Conservation (phyloP, 2,113 vertebrate genomes). For the Butorides virescens region DNA sequence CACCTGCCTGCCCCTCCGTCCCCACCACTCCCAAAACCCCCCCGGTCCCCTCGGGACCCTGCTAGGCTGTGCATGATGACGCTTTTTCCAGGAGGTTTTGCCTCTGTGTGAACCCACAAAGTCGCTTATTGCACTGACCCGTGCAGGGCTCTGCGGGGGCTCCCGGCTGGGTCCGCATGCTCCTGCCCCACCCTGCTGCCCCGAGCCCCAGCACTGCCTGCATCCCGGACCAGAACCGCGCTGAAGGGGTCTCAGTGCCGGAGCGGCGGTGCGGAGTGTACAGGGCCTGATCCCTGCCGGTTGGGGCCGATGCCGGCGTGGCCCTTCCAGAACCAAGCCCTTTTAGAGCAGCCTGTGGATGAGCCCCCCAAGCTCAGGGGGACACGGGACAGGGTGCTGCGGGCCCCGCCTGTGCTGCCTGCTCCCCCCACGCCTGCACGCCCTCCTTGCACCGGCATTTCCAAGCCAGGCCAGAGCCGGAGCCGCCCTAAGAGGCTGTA, state of each 20-base stretch:
- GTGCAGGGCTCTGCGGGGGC: rapidly evolving
- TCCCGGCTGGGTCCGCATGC: not conserved
- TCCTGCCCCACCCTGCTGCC: not conserved
- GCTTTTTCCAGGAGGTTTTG: not conserved
- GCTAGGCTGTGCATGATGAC: rapidly evolving
- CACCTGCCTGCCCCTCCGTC: not conserved
- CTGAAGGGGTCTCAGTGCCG: rapidly evolving
- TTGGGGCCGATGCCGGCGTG: no score
- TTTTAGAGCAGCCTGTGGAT: not conserved
- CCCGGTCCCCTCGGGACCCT: rapidly evolving
- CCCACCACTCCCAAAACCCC: rapidly evolving
- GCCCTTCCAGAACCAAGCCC: not conserved
- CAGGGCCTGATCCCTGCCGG: not conserved
- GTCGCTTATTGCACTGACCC: not conserved
- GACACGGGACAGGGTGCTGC: rapidly evolving
- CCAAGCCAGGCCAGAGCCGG: not conserved
- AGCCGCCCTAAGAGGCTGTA: not conserved
- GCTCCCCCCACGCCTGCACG: not conserved
- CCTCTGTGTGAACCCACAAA: not conserved
- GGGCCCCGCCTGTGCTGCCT: not conserved
- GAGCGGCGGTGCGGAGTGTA: rapidly evolving
- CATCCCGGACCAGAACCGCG: rapidly evolving
- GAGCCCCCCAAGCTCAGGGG: not conserved
- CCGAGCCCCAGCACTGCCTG: rapidly evolving
- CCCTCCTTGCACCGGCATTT: not conserved